These are phyloP conservation scores for Drosophila ohnishii DNA, from an alignment of 1,140 invertebrate species.

Conservation along the genomic window DNA sequence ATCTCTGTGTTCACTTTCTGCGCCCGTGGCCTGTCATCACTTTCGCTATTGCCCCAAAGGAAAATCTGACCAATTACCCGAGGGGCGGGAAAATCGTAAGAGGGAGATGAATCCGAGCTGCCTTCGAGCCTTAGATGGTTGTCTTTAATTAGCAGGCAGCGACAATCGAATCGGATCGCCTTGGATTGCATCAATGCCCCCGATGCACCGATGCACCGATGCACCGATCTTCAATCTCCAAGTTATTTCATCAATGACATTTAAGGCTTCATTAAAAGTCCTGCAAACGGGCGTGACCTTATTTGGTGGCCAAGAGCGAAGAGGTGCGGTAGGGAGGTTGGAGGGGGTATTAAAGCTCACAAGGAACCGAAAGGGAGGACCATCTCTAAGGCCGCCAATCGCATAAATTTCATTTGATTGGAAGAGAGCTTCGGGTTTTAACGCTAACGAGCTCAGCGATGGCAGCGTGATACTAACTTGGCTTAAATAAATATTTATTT, in stretches of 20 bases:
- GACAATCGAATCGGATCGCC: conserved; percentile 29
- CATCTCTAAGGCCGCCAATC: conserved; percentile 65
- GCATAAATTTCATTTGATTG: conserved; percentile 80
- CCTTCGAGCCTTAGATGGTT: conserved; percentile 60
- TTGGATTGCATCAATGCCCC: conserved; percentile 9
- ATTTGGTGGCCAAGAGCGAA: conserved; percentile 44
- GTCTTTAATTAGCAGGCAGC: conserved; percentile 72
- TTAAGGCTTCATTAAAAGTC: conserved; percentile 82
- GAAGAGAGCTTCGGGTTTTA: conserved; percentile 1
- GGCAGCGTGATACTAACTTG: conserved; percentile 8
- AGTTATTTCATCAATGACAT: conserved; percentile 81
- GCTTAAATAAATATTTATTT: not conserved
- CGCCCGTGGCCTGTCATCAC: conserved; percentile 48
- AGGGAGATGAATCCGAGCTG: not conserved
- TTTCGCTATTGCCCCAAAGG: conserved; percentile 58
- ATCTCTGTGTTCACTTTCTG: not conserved
- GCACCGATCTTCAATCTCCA: not conserved
- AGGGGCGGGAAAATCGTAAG: conserved; percentile 3
- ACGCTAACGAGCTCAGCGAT: conserved; percentile 69
- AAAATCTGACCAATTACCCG: conserved; percentile 69
- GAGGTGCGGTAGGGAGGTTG: not conserved
- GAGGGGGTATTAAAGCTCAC: not conserved
- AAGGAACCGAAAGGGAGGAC: conserved; percentile 38
- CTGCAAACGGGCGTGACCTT: conserved; percentile 72
- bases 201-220: conserved; percentile 14